A percentile compares a stretch with the other conserved stretches of the same genome.
Evolutionary conservation across 1,140 invertebrate species (phyloP).

Genomic region (Eupeodes corollae): DNA sequence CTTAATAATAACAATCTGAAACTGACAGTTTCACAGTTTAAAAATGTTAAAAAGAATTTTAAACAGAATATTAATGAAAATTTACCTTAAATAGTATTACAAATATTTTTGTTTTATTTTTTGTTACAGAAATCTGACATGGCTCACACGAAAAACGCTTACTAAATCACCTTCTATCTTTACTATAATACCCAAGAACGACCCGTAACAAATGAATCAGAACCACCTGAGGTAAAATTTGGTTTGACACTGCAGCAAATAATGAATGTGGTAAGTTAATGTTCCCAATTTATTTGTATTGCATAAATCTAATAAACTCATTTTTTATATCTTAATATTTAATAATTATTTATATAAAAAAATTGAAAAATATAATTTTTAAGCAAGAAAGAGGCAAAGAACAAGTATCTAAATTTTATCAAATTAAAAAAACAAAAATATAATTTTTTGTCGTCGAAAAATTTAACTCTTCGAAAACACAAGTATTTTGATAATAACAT

Average conservation of each 20-base stretch:
- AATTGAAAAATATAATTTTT: no score
- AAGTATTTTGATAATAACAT: conserved; percentile 10
- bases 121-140: conserved; percentile 56
- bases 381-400: no score
- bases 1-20: no score
- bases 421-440: background rate
- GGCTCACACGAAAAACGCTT: conserved; percentile 82
- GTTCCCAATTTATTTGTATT: conserved; percentile 4
- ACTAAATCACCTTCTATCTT: conserved; percentile 74
- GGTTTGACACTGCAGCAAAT: conserved; percentile 96
- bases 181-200: conserved; percentile 93
- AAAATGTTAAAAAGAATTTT: no score
- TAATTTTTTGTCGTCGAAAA: conserved; percentile 3
- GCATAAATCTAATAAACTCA: background rate
- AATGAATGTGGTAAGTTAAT: conserved; percentile 89
- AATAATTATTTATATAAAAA: no score
- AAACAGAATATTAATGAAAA: no score
- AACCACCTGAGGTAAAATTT: conserved; percentile 85
- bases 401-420: no score
- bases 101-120: conserved; percentile 3
- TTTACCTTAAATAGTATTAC: no score
- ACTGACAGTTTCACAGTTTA: no score
- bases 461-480: conserved; percentile 4
- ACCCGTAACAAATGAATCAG: conserved; percentile 89
- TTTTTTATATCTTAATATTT: no score